These are phyloP conservation scores for Heliconius hortense DNA, from an alignment of 2,888 invertebrate genomes.

Conservation along the genomic window DNA sequence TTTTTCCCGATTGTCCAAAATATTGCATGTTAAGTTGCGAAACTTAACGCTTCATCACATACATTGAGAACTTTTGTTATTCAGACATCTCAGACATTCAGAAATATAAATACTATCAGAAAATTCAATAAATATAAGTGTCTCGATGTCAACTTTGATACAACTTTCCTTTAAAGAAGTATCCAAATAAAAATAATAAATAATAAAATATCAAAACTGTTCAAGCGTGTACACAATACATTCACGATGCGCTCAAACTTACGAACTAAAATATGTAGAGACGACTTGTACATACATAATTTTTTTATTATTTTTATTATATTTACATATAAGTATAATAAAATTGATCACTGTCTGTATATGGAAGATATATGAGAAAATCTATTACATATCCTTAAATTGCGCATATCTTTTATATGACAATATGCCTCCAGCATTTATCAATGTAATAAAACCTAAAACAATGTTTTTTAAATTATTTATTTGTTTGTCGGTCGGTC, in stretches of 20 bases:
- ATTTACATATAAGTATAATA: not conserved
- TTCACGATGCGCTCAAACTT: conserved; percentile 76
- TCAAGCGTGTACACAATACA: conserved; percentile 61
- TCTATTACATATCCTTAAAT: too few species aligned
- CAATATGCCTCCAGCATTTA: too few species aligned
- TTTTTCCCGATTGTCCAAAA: too few species aligned
- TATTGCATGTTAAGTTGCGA: not conserved
- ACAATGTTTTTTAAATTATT: too few species aligned
- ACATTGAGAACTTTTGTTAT: not conserved
- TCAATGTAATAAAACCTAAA: too few species aligned
- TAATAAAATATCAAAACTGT: conserved; percentile 56
- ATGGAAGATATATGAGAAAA: too few species aligned
- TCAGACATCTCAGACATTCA: too few species aligned
- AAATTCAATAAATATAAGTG: conserved; percentile 13
- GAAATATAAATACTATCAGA: not conserved
- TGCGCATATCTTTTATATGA: too few species aligned
- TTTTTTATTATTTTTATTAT: conserved; percentile 16
- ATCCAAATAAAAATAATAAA: conserved; percentile 62
- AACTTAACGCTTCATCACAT: not conserved
- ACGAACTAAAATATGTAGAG: conserved; percentile 57
- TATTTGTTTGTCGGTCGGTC: too few species aligned
- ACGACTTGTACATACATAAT: conserved; percentile 41
- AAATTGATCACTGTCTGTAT: too few species aligned
- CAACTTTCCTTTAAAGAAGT: conserved; percentile 28
- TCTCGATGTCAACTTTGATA: conserved; percentile 1